phyloP scores from a whole-genome alignment of 2,797 vertebrate species.

The Zenarchopterus dispar region DNA sequence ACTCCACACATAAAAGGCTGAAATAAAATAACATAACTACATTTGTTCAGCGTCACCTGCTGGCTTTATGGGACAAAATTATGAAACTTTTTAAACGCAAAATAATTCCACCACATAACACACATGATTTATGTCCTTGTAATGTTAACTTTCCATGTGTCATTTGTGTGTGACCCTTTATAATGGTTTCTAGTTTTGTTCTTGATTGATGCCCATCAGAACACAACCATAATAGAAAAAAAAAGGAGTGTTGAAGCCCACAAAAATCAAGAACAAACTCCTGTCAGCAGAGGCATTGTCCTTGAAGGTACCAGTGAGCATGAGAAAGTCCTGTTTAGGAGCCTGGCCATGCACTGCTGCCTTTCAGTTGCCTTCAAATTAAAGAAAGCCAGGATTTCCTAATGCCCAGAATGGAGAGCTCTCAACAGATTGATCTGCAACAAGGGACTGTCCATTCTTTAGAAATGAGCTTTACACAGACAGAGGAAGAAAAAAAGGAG shows the following conservation, averaged over 20 bases:
- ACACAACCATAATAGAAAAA: conserved; percentile 24
- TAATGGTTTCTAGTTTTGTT: conserved; percentile 63
- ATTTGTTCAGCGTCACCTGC: background rate
- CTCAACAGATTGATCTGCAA: conserved; percentile 85
- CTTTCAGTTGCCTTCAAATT: conserved; percentile 68
- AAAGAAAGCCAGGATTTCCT: conserved; percentile 89
- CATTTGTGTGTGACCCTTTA: conserved; percentile 51
- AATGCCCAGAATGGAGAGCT: conserved; percentile 79
- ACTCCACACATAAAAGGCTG: no score
- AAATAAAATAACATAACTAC: background rate
- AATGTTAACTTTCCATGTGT: background rate
- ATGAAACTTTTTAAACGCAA: background rate
- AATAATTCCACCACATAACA: background rate
- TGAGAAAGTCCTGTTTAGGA: conserved; percentile 80
- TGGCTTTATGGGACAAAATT: background rate
- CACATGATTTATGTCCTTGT: background rate
- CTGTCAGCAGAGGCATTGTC: conserved; percentile 68
- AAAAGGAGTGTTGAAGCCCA: conserved; percentile 62
- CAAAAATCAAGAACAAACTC: conserved; percentile 55
- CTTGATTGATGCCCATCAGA: conserved; percentile 46
- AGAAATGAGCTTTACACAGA: conserved; percentile 32
- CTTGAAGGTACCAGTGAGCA: conserved; percentile 64
- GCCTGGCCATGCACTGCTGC: conserved; percentile 63
- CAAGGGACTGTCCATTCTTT: conserved; percentile 83
- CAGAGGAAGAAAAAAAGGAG: conserved; percentile 27